Evolutionary conservation across 2,888 invertebrate species (phyloP).

Genomic region (Chloroclystis v-ata): DNA sequence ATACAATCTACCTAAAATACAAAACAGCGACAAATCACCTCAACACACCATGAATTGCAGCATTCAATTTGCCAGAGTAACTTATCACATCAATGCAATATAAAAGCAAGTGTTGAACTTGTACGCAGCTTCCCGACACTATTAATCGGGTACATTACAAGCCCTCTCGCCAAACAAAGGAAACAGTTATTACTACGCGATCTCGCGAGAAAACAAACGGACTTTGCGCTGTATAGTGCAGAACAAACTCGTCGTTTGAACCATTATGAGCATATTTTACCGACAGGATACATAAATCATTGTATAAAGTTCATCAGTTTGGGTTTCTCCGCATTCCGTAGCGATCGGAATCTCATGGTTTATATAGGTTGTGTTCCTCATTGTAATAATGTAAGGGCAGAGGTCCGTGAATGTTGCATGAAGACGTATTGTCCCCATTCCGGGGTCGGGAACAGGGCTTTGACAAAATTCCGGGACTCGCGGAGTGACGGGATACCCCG

Average conservation of each 20-base stretch:
- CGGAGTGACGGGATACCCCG: slow-evolving; percentile 25
- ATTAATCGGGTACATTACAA: slow-evolving; percentile 47
- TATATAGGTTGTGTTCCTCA: slow-evolving; percentile 47
- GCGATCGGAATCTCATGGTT: slow-evolving; percentile 53
- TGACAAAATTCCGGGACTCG: slow-evolving; percentile 56
- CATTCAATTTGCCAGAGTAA: slow-evolving; percentile 37
- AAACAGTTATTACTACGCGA: slow-evolving; percentile 47
- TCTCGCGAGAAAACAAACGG: slow-evolving; percentile 43
- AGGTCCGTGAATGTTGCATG: slow-evolving; percentile 60
- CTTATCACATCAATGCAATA: slow-evolving; percentile 31
- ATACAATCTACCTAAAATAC: too few relatives aligned
- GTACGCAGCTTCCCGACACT: slow-evolving; percentile 34
- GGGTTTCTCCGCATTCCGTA: slow-evolving; percentile 28
- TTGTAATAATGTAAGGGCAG: slow-evolving; percentile 54
- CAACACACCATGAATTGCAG: slow-evolving; percentile 33
- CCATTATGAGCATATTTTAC: slow-evolving; percentile 3
- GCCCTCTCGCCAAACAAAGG: slow-evolving; percentile 40
- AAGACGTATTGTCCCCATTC: slow-evolving; percentile 62
- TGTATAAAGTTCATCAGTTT: slow-evolving; percentile 28
- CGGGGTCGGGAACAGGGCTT: slow-evolving; percentile 49
- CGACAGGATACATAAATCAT: slow-evolving; percentile 18
- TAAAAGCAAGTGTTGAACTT: slow-evolving; percentile 24
- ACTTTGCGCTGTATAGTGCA: slow-evolving; percentile 6
- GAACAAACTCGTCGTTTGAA: slow-evolving; percentile 7
- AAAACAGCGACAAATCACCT: slow-evolving; percentile 25